These are phyloP conservation scores for Sinhomidia bicolor DNA, from an alignment of 2,888 invertebrate species.

Conservation along the genomic window DNA sequence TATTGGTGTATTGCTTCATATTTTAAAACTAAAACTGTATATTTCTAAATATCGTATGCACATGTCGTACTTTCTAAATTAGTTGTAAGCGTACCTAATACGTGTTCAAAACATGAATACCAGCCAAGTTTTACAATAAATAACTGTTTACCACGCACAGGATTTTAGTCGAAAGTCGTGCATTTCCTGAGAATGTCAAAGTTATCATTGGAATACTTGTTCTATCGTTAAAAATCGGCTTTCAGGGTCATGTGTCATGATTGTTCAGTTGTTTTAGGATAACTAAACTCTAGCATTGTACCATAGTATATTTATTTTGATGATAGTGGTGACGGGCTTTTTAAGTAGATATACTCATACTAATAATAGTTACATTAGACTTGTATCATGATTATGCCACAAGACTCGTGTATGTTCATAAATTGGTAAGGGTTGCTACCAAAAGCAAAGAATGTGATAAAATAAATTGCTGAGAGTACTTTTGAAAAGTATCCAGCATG, in stretches of 20 bases:
- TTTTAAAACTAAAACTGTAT: no score
- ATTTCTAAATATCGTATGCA: no score
- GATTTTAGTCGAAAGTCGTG: no score
- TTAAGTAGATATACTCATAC: neutral
- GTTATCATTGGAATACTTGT: neutral
- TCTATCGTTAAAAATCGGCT: neutral
- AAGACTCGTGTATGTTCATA: neutral
- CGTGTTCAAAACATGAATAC: neutral
- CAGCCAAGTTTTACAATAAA: no score
- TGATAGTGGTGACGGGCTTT: neutral
- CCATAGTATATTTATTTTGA: neutral
- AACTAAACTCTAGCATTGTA: neutral
- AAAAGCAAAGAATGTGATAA: slow-evolving; percentile 39
- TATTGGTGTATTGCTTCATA: no score
- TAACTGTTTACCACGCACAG: no score
- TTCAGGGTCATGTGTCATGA: neutral
- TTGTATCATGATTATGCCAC: neutral
- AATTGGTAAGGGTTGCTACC: neutral
- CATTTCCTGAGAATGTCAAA: no score
- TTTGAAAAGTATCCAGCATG: neutral
- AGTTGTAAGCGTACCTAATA: neutral
- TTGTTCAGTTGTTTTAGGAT: no score
- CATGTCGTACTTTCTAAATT: neutral
- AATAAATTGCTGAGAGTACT: neutral
- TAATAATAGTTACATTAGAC: neutral